Base-by-base conservation (phyloP, 2,888 invertebrate species). In the Drosophila tripunctata region DNA sequence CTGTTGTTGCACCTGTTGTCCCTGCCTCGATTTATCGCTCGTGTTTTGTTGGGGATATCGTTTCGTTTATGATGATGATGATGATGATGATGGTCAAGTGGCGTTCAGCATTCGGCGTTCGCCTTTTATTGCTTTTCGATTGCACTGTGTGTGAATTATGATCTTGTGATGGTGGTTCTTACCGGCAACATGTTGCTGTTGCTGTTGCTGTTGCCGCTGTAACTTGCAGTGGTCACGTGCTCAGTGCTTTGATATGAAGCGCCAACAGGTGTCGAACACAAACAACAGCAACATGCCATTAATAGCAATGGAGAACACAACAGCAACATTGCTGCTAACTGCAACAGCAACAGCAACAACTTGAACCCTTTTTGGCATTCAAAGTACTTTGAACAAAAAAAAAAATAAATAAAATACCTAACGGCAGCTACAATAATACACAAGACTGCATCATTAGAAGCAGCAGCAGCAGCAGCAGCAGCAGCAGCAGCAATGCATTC, bases 141-240 rank as follows among this genome's bases (percentile, higher is more conserved):
- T 75, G 69, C 61, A 67, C n/a, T n/a, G 45, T 45, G 63, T 68
- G 82, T 81, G 78, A 83, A 71, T 81, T 81, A 81, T 82, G 76
- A 76, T 69, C 77, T 65, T 69, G 57, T 33, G 57, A 31, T 33
- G 56, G 10, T 10, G 56, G 43, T 31, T 55, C 56, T 44, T 43
- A 40, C 33, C 30, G 54, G 63, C 73, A 79, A 61, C 60, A 71
- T 74, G 76, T 60, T 54, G 65, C 12, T 56, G 54, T 60, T 54
- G 65, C 12, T 56, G 54, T 41, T 57, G 71, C 10, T 54, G 67
- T 31, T 66, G 69, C 43, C 24, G 41, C 22, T 36, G 51, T 41
- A 35, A 58, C 43, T n/a, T 45, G 36, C 51, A 64, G 30, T 51
- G 44, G 74, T 76, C 76, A 79, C 79, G 79, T 79, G 77, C 72